phyloP scores from a whole-genome alignment of 2,113 vertebrate genomes.

The Pimephales promelas region DNA sequence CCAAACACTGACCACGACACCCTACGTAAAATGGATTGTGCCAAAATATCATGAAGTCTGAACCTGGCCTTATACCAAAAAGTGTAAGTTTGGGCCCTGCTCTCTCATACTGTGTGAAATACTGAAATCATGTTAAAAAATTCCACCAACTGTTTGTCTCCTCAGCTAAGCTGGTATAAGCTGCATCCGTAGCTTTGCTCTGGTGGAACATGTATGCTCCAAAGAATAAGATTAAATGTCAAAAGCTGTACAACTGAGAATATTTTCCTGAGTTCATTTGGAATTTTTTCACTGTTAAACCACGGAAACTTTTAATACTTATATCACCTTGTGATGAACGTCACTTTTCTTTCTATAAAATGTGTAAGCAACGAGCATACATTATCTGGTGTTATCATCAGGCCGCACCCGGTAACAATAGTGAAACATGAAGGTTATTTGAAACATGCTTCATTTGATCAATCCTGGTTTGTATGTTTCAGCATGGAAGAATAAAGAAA shows the following conservation, averaged over 20 bases:
- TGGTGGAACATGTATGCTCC: constrained; percentile 32
- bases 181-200: constrained; percentile 36
- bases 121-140: constrained; percentile 5
- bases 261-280: neutral
- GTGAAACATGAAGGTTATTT: constrained; percentile 35
- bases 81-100: neutral
- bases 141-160: neutral
- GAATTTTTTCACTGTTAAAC: neutral
- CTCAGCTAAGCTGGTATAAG: neutral
- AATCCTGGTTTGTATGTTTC: neutral
- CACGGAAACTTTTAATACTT: neutral
- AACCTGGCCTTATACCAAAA: neutral
- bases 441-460: constrained; percentile 21
- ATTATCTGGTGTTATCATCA: neutral
- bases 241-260: neutral
- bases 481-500: constrained; percentile 30
- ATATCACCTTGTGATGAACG: neutral
- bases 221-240: constrained; percentile 43
- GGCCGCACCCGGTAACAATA: neutral
- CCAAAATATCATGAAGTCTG: too few species aligned
- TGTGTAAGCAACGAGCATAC: neutral
- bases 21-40: too few species aligned
- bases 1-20: too few species aligned
- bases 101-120: constrained; percentile 17
- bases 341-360: neutral